Percentiles rank a stretch among this genome's conserved stretches.
Evolutionary conservation across 2,888 invertebrate species (phyloP).

Genomic region (Artemia sinica): DNA sequence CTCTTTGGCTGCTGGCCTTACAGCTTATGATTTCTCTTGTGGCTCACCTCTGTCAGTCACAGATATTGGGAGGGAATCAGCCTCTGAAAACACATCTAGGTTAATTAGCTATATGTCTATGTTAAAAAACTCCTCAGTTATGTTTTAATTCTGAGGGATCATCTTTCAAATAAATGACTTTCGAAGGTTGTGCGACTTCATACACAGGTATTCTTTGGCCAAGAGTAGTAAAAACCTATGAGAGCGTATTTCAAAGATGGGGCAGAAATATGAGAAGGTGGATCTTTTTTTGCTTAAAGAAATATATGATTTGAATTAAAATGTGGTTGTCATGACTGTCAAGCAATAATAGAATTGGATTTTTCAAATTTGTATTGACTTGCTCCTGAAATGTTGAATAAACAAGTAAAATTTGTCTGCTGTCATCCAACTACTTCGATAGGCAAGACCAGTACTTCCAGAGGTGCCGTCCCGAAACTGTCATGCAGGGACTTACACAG

Average conservation of each 20-base stretch:
- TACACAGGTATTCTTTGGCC: constrained; percentile 29
- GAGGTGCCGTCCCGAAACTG: constrained; percentile 19
- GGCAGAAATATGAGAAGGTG: constrained; percentile 31
- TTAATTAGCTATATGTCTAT: too few species aligned
- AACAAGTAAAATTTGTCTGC: constrained; percentile 29
- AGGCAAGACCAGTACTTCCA: constrained; percentile 30
- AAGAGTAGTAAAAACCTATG: constrained; percentile 26
- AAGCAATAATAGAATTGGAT: too few species aligned
- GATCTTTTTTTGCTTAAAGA: constrained; percentile 29
- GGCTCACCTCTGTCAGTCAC: too few species aligned
- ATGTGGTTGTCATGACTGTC: constrained; percentile 29
- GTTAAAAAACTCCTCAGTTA: too few species aligned
- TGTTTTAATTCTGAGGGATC: too few species aligned
- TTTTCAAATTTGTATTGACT: constrained; percentile 25
- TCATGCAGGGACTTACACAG: background rate
- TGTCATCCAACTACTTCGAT: constrained; percentile 31
- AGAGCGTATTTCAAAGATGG: constrained; percentile 13
- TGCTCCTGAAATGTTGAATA: constrained; percentile 28
- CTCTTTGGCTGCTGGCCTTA: too few species aligned
- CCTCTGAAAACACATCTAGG: too few species aligned
- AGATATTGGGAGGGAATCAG: too few species aligned
- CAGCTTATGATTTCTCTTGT: too few species aligned
- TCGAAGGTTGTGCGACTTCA: constrained; percentile 25
- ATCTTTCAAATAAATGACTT: too few species aligned
- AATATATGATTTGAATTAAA: constrained; percentile 25